Conservation (phyloP, 2,113 vertebrate species). For the Pyxicephalus adspersus region DNA sequence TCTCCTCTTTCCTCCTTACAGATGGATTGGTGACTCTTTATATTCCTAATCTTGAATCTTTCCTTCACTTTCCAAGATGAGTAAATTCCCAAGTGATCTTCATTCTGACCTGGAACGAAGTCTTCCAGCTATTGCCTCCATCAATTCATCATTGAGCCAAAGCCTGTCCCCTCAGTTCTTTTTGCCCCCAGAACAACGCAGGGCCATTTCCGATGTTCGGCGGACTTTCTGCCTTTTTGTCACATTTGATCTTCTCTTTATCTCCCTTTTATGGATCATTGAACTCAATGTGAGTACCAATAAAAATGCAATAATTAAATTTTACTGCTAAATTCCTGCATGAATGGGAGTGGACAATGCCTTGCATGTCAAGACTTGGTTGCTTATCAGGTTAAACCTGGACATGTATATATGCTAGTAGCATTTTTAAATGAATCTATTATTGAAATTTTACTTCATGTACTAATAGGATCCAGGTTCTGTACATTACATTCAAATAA, state of each 20-base stretch:
- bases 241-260: conserved; percentile 96
- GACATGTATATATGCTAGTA: too few species aligned
- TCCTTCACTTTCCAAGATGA: conserved; percentile 68
- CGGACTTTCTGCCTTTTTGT: conserved; percentile 98
- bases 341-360: too few species aligned
- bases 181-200: conserved; percentile 74
- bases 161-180: conserved; percentile 72
- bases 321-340: too few species aligned
- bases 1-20: background rate
- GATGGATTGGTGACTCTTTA: conserved; percentile 18
- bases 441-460: too few species aligned
- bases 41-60: background rate
- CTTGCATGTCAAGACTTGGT: too few species aligned
- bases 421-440: too few species aligned
- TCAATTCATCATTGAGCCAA: conserved; percentile 83
- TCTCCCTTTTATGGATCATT: conserved; percentile 95
- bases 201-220: conserved; percentile 90
- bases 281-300: conserved; percentile 85
- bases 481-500: too few species aligned
- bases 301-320: too few species aligned
- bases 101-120: conserved; percentile 82
- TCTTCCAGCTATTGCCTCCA: conserved; percentile 87
- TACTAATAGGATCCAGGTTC: too few species aligned
- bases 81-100: conserved; percentile 65
- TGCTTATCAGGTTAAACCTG: too few species aligned